phyloP scores from a whole-genome alignment of 2,888 invertebrate species.

The Leptura quadrifasciata region DNA sequence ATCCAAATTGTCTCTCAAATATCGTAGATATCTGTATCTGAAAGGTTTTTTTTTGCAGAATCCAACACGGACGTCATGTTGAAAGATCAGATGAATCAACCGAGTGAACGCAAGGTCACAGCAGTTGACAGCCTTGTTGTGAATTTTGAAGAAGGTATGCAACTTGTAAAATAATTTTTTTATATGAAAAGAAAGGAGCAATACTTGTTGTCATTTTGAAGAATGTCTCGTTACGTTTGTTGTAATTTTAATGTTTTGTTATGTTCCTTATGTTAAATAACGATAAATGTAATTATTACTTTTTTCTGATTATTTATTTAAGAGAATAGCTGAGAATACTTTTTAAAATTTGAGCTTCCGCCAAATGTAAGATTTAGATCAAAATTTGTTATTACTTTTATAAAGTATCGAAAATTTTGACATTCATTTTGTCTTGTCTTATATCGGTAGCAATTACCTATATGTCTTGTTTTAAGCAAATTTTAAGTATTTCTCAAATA shows the following conservation, averaged over 20 bases:
- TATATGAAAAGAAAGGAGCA: slow-evolving; percentile 46
- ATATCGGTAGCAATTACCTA: not conserved
- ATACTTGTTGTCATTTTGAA: slow-evolving; percentile 49
- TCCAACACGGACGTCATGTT: slow-evolving; percentile 48
- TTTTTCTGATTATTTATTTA: slow-evolving; percentile 46
- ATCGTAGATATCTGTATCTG: not conserved
- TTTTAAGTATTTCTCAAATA: slow-evolving; percentile 49
- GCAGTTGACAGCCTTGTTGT: slow-evolving; percentile 85
- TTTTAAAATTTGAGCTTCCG: slow-evolving; percentile 33
- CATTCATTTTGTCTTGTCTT: slow-evolving; percentile 35
- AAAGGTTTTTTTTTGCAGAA: slow-evolving; percentile 53
- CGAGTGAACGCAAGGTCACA: slow-evolving; percentile 67
- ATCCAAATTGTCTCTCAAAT: not conserved
- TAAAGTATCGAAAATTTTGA: slow-evolving; percentile 38
- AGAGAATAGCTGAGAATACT: slow-evolving; percentile 38
- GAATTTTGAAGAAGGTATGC: slow-evolving; percentile 90
- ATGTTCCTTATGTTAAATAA: slow-evolving; percentile 39
- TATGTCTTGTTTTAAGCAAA: slow-evolving; percentile 44
- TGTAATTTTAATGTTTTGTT: slow-evolving; percentile 51
- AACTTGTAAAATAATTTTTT: slow-evolving; percentile 76
- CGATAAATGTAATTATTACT: slow-evolving; percentile 42
- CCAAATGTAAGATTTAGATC: slow-evolving; percentile 21
- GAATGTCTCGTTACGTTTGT: slow-evolving; percentile 52
- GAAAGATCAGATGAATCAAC: slow-evolving; percentile 60
- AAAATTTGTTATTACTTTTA: slow-evolving; percentile 38